Evolutionary conservation across 2,888 invertebrate species (phyloP), one percentile per base, ranked within the genome.

Genomic region (Sminthurides aquaticus): DNA sequence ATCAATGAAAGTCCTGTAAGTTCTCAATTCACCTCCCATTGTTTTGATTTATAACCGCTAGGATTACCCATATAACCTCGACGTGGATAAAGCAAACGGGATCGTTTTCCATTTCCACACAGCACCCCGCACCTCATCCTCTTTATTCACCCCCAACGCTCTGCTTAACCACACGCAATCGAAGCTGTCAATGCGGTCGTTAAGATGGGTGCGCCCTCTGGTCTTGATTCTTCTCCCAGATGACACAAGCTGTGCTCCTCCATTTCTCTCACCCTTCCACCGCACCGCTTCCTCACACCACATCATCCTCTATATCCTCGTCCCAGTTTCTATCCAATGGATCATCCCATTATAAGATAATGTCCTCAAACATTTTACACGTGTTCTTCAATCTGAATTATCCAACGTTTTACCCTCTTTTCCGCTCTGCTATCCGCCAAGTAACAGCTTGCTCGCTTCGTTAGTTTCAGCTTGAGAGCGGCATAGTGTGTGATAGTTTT

Each of bases 1-100:
- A 87, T 89, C 76, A 88, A 89, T 77, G 88, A 88, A 64, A 62
- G 18, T 8, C 69, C 65, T 55, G 71, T 71, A 68, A 66, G 70
- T 64, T 8, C n/a, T 5, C n/a, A 1, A 22, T 58, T 52, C 43
- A 57, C 61, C 29, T 43, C 57, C 61, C 54, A 56, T 61, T 65
- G 29, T 5, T 60, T 60, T 60, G 54, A 60, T 60, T 65, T 61
- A 61, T 61, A 28, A 24, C 20, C 56, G 11, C 56, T 5, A 24
- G 11, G 8, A 11, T 8, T 55, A 55, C 56, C 20, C 18, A 3
- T 24, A 55, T 55, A 55, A 34, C 43, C 52, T 49, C 57, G 26
- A 57, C 49, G 49, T 57, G 63, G 54, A 64, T 59, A 59, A 59
- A 59, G 27, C 52, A 59, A 18, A 29, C 54, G 22, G 20, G 28